Evolutionary conservation across 35 echinoderm and acorn worm genomes (phyloP), one percentile per base, ranked within the genome.

Genomic region (Apostichopus californicus): DNA sequence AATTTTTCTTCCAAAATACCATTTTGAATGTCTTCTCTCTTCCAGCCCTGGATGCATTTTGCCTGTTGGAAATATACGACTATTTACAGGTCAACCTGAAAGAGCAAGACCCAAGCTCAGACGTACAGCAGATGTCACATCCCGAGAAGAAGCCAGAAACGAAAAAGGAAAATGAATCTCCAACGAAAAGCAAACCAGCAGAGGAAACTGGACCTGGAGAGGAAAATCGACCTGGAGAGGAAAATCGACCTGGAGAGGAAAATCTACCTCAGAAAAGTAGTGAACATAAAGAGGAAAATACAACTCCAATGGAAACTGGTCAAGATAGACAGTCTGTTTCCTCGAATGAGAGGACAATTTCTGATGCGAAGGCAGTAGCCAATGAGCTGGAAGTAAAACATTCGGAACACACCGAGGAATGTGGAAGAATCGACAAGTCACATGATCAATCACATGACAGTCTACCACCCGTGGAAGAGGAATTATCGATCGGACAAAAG

Each of bases 21-120:
- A 12, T 61, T 0, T 61, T 78, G 0, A 13, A 13, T 83, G 9
- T 83, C 55, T 59, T 18, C n/a, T 58, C 58, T 85, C 58, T 15
- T 11, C 8, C 81, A 85, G 81, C 92, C 1, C 52, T 93, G 28
- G 92, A 93, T 93, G 92, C 92, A 56, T 87, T 75, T 87, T 93
- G 92, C 34, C 71, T 93, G 26, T 11, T 93, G 5, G 92, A 93
- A 87, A 86, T 93, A 7, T 93, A 86, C 86, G 83, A 93, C 5
- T 17, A 55, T 72, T 57, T 93, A 25, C 85, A 87, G 56, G 81
- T 55, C 8, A 1, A 15, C 9, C 17, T 85, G 15, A 23, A 59
- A 58, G 57, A 59, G 20, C 81, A 58, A 58, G 81, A 85, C 8
- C 81, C 81, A 85, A 85, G 81, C 57, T 59, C 81, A 5, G 81